A percentile compares a stretch with the other conserved stretches of the same genome.
Evolutionary conservation across 2,113 vertebrate species (phyloP).

Genomic region (Pogona vitticeps): DNA sequence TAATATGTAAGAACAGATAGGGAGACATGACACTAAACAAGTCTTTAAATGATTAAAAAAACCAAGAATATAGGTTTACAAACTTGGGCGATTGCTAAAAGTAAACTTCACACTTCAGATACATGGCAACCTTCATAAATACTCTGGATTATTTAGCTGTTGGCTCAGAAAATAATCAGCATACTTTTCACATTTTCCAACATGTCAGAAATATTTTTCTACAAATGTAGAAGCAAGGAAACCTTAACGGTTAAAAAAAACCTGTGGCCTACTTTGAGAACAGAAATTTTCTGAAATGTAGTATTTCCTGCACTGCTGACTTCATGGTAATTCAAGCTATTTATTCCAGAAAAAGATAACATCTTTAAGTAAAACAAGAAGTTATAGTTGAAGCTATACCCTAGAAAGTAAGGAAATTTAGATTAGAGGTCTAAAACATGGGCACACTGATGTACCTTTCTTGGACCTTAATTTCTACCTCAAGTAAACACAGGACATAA

Average conservation of each 20-base stretch:
- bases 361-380: no score
- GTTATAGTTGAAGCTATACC: no score
- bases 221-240: neutral
- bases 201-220: neutral
- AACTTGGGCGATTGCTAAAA: neutral
- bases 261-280: neutral
- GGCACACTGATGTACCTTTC: no score
- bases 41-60: neutral
- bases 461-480: no score
- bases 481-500: no score
- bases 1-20: neutral
- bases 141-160: no score
- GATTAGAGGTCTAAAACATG: no score
- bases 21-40: neutral
- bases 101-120: neutral
- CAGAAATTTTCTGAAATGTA: neutral
- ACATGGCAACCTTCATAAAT: no score
- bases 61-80: neutral
- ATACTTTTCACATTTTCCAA: constrained; percentile 1
- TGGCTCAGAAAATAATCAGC: neutral
- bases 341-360: no score
- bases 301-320: neutral
- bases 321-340: no score
- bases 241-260: neutral
- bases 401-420: no score